phyloP scores from a whole-genome alignment of 2,113 vertebrate species.

The Theristicus caerulescens region DNA sequence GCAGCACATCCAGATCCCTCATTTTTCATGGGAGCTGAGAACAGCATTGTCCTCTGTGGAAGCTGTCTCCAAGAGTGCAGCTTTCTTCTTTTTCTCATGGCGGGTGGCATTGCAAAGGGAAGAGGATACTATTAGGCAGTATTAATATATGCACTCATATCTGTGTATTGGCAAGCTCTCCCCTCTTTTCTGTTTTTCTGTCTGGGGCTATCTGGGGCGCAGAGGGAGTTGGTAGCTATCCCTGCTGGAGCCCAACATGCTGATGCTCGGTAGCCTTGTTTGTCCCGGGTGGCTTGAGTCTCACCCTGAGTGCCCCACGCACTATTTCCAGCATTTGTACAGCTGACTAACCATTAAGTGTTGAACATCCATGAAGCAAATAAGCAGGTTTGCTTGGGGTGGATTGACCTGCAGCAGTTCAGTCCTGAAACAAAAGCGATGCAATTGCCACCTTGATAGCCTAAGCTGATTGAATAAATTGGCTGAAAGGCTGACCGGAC shows the following conservation, averaged over 20 bases:
- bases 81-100: background rate
- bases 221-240: background rate
- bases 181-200: background rate
- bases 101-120: background rate
- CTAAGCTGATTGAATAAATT: constrained; percentile 61
- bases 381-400: constrained; percentile 47
- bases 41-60: background rate
- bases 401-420: background rate
- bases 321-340: constrained; percentile 21
- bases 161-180: background rate
- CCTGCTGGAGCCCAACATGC: background rate
- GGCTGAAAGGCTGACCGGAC: constrained; percentile 22
- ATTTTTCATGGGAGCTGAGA: background rate
- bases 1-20: background rate
- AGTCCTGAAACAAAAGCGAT: constrained; percentile 26
- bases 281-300: constrained; percentile 35
- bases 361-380: constrained; percentile 23
- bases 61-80: background rate
- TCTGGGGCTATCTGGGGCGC: background rate
- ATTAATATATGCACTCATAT: background rate
- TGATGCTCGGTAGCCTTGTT: constrained; percentile 51
- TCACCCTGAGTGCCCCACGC: background rate
- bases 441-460: constrained; percentile 27
- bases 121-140: background rate
- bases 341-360: constrained; percentile 31